Conservation (phyloP, 2,888 invertebrate species). For the Chalcis sispes region DNA sequence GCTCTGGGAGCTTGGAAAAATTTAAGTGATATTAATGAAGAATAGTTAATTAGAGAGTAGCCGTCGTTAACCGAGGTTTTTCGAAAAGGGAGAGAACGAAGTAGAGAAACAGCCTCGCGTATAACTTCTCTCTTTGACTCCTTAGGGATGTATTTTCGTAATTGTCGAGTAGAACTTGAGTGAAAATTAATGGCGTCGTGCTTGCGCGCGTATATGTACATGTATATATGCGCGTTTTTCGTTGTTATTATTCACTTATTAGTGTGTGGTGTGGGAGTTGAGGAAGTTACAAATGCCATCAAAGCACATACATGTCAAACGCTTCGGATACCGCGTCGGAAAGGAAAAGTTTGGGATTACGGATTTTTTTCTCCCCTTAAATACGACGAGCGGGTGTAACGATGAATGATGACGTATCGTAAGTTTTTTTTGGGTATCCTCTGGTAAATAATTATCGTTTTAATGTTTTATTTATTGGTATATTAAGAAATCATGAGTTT, state of each 20-base stretch:
- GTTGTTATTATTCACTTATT: slow-evolving; percentile 56
- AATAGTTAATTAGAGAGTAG: slow-evolving; percentile 67
- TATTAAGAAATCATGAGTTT: too few relatives aligned
- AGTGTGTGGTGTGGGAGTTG: background rate
- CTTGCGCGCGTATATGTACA: background rate
- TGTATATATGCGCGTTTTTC: too few relatives aligned
- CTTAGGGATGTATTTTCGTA: slow-evolving; percentile 65
- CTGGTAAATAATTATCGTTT: too few relatives aligned
- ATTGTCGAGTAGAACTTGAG: slow-evolving; percentile 64
- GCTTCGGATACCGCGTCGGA: background rate
- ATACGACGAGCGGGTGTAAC: slow-evolving; percentile 7
- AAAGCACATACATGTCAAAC: too few relatives aligned
- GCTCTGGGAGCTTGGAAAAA: slow-evolving; percentile 57
- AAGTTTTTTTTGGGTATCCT: too few relatives aligned
- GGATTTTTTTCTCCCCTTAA: background rate
- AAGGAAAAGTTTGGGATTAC: background rate
- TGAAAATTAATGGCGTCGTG: slow-evolving; percentile 62
- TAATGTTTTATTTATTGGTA: too few relatives aligned
- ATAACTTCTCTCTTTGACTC: slow-evolving; percentile 35
- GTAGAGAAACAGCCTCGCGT: background rate
- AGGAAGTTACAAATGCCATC: background rate
- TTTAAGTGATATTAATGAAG: slow-evolving; percentile 68
- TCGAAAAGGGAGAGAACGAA: too few relatives aligned
- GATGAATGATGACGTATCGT: slow-evolving; percentile 11
- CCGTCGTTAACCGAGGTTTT: slow-evolving; percentile 43